Evolutionary conservation across 2,113 vertebrate genomes (phyloP).

Genomic region (Phaethornis superciliosus): DNA sequence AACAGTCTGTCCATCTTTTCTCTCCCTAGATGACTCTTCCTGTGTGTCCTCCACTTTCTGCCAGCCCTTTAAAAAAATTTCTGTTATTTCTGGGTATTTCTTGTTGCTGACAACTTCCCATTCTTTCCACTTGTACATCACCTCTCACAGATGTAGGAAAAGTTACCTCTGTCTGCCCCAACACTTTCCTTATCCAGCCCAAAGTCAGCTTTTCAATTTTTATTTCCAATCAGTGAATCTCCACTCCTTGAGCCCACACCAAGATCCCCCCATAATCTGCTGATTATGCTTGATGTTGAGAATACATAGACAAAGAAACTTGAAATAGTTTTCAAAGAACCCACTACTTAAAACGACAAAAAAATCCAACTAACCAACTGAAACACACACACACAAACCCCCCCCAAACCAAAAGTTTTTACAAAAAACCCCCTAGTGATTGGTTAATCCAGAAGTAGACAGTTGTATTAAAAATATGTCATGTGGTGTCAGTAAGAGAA

Average conservation of each 20-base stretch:
- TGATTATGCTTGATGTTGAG: neutral
- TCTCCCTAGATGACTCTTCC: neutral
- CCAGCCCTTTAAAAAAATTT: neutral
- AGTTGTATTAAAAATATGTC: neutral
- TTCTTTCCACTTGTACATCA: neutral
- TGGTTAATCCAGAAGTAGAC: neutral
- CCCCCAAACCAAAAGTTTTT: fast-evolving
- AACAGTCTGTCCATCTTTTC: neutral
- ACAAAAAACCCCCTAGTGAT: neutral
- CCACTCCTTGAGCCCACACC: neutral
- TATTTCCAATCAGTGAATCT: neutral
- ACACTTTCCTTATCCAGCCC: neutral
- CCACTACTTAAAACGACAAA: neutral
- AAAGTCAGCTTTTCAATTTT: slow-evolving; percentile 3
- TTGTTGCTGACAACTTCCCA: neutral
- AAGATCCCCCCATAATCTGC: neutral
- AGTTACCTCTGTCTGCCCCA: neutral
- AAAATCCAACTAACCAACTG: no score
- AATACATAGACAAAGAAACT: neutral
- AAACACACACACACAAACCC: no score
- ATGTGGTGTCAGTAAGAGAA: neutral
- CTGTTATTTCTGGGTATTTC: neutral
- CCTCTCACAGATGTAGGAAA: neutral
- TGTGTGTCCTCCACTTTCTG: neutral
- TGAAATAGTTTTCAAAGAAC: neutral